Evolutionary conservation across 2,888 invertebrate species (phyloP), one percentile per base, ranked within the genome.

Genomic region (Oscheius sp.): DNA sequence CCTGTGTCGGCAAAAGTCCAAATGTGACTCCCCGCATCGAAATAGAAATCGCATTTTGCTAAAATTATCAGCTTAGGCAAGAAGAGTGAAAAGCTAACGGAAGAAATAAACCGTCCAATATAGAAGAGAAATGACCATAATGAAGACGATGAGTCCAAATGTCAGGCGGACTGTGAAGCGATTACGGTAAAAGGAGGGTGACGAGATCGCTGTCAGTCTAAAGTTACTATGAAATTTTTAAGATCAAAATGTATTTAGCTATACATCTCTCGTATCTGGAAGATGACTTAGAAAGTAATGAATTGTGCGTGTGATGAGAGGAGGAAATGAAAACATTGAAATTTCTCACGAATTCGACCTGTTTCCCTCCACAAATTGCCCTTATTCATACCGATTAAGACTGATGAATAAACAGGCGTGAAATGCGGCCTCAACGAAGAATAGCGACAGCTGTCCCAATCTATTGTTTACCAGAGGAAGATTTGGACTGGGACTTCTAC

Each of bases 21-120:
- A 4, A 55, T 57, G 33, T 29, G 12, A n/a, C 29, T 33, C n/a
- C 8, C n/a, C 1, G 55, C 3, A 17, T 66, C 45, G 33, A 66
- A 66, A 46, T 42, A 66, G 66, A 66, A 66, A 15, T 46, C 39
- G 17, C 66, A 66, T 3, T 20, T 45, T 5, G 39, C 66, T 66
- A 42, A 55, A 53, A 53, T 15, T n/a, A n/a, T 39, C 12, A 37
- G 31, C 12, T 31, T 33, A 4, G 27, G 15, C 2, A 15, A 2
- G 15, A n/a, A 8, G 6, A 3, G 27, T 29, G 3, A 20, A 31
- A 37, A 5, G 45, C 66, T 66, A 29, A 66, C 66, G 45, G 20
- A 37, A 39, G 29, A 66, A 66, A 34, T 55, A 66, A 31, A 57
- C 33, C 15, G 33, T 23, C 33, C 42, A 53, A 55, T 66, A 66